Base-by-base conservation (phyloP, 2,888 invertebrate genomes). In the Apotomis turbidana region DNA sequence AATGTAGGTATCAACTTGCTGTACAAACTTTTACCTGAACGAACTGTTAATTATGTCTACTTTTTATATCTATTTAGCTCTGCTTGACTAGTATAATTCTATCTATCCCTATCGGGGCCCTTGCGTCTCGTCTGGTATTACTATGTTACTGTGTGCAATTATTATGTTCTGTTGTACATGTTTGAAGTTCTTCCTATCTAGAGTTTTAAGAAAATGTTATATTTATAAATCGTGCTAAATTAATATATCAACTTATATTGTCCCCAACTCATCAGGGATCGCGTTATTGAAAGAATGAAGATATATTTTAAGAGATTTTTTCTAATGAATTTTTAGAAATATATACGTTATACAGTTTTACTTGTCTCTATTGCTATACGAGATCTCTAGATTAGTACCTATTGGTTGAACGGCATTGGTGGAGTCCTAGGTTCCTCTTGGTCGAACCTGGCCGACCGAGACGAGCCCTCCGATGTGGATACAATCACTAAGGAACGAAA, bases 291-390 rank as follows among this genome's bases (percentile, higher is more conserved):
- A 85, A 86, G 83, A 88, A 87, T 89, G 87, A 89, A 92, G 88
- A 91, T 91, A 91, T 93, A 92, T 93, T 93, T 93, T 93, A 92
- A 89, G 91, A 93, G 89, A 92, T 90, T 89, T 93, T 91, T 93
- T 90, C 86, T 87, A 87, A 89, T 83, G 79, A 87, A 85, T 86
- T 89, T 90, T 89, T 89, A 89, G 86, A 87, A 84, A 87, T 85
- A 83, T 81, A 84, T 83, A 84, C 84, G 79, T 81, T 77, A 88
- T 85, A 90, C 86, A 84, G 86, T 89, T 90, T 89, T 90, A 90
- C 84, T 85, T 90, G 89, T 91, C 83, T 88, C 86, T 90, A 87
- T 89, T 85, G 87, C 87, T 89, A 84, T 87, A 88, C 86, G 85
- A 88, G 83, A 85, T 87, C 79, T 88, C 82, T 88, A 88, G 84